A percentile compares a stretch with the other conserved stretches of the same genome.
phyloP scores from a whole-genome alignment of 1,140 invertebrate genomes.

The Mycetomoellerius zeteki region DNA sequence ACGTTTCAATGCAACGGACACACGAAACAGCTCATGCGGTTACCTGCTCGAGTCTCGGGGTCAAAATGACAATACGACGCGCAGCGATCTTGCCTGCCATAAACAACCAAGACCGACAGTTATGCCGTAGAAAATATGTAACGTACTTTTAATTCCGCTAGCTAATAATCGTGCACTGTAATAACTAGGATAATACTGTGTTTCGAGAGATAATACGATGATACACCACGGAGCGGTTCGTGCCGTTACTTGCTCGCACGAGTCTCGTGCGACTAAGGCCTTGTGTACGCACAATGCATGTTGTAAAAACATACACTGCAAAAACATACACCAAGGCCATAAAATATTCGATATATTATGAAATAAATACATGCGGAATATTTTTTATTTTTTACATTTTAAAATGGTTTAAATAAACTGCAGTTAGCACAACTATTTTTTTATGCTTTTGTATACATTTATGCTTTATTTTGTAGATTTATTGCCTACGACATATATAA shows the following conservation, averaged over 20 bases:
- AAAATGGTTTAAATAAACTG: neutral
- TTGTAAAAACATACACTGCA: neutral
- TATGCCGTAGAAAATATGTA: neutral
- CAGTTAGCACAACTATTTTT: neutral
- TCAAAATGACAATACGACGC: neutral
- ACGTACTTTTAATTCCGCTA: constrained; percentile 16
- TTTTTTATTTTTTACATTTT: neutral
- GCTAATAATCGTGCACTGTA: neutral
- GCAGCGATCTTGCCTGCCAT: neutral
- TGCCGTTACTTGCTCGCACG: neutral
- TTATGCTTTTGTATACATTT: neutral
- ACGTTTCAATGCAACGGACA: neutral
- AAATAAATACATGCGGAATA: neutral
- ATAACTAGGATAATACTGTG: neutral
- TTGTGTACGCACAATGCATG: neutral
- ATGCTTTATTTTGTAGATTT: neutral
- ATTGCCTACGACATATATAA: neutral
- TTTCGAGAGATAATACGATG: constrained; percentile 3
- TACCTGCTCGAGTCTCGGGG: neutral
- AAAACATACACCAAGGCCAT: neutral
- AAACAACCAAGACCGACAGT: neutral
- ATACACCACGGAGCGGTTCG: neutral
- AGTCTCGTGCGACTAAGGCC: neutral
- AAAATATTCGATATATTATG: neutral
- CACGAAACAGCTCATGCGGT: neutral